A percentile compares a stretch with the other conserved stretches of the same genome.
These are phyloP conservation scores for Monomorium pharaonis DNA, from an alignment of 1,140 invertebrate genomes.

Conservation along the genomic window DNA sequence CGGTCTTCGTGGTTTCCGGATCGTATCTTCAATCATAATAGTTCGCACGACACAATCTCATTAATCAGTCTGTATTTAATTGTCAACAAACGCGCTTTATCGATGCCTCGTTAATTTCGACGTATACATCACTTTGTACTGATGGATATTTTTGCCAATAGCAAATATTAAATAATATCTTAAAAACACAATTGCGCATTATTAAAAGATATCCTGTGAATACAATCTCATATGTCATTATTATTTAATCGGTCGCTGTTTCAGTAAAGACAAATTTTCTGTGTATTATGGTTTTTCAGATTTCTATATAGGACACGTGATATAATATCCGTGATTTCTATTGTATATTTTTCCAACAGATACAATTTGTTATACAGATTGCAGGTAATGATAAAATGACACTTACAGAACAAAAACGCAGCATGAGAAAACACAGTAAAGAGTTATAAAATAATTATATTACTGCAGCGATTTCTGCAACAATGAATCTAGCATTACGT, in stretches of 20 bases:
- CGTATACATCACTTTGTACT: neutral
- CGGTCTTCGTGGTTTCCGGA: neutral
- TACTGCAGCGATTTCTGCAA: neutral
- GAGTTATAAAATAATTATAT: neutral
- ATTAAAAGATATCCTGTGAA: constrained; percentile 19
- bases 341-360: neutral
- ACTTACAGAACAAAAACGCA: neutral
- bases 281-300: neutral
- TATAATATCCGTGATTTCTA: neutral
- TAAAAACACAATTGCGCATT: constrained; percentile 16
- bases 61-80: constrained; percentile 19
- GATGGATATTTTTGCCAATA: neutral
- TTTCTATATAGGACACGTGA: neutral
- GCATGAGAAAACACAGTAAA: neutral
- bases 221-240: neutral
- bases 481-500: neutral
- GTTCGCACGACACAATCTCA: constrained; percentile 3
- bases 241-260: constrained; percentile 5
- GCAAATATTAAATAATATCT: neutral
- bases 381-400: neutral
- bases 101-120: constrained; percentile 13
- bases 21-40: neutral
- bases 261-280: neutral
- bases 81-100: neutral
- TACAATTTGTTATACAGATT: neutral